phyloP scores from a whole-genome alignment of 2,888 invertebrate species.

The Tiphia femorata region DNA sequence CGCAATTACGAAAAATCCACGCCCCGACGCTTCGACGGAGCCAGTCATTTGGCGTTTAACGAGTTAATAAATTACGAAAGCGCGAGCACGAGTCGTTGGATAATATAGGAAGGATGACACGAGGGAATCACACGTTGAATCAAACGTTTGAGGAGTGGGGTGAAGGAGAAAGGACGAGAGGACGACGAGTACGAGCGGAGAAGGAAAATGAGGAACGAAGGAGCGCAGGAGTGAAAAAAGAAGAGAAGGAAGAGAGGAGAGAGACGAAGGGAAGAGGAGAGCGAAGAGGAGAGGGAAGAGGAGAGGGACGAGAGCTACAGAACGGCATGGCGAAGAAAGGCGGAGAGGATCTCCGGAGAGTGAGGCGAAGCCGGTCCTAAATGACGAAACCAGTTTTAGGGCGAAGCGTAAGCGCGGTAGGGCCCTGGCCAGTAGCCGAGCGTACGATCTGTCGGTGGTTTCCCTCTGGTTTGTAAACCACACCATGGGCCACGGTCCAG shows the following conservation, averaged over 20 bases:
- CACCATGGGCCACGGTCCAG: slow-evolving; percentile 35
- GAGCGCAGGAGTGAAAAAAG: too few species aligned
- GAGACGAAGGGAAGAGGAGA: too few species aligned
- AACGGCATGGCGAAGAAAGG: slow-evolving; percentile 20
- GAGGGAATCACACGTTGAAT: not conserved
- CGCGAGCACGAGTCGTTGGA: not conserved
- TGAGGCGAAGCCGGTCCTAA: slow-evolving; percentile 51
- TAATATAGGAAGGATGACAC: not conserved
- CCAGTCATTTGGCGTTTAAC: too few species aligned
- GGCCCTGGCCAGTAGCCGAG: slow-evolving; percentile 41
- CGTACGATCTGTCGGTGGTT: slow-evolving; percentile 42
- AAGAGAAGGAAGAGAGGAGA: not conserved
- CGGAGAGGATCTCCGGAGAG: slow-evolving; percentile 31
- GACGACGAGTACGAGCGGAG: not conserved
- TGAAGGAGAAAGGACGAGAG: too few species aligned
- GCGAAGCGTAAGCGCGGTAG: slow-evolving; percentile 60
- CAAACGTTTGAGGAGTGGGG: too few species aligned
- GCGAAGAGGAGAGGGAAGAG: too few species aligned
- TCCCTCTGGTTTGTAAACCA: slow-evolving; percentile 48
- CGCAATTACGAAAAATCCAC: too few species aligned
- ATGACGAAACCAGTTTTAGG: slow-evolving; percentile 62
- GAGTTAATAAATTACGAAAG: too few species aligned
- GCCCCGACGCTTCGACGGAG: too few species aligned
- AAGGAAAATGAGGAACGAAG: not conserved
- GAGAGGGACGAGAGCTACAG: too few species aligned